These are phyloP conservation scores for Halictus ligatus DNA, from an alignment of 2,888 invertebrate genomes.

Conservation along the genomic window DNA sequence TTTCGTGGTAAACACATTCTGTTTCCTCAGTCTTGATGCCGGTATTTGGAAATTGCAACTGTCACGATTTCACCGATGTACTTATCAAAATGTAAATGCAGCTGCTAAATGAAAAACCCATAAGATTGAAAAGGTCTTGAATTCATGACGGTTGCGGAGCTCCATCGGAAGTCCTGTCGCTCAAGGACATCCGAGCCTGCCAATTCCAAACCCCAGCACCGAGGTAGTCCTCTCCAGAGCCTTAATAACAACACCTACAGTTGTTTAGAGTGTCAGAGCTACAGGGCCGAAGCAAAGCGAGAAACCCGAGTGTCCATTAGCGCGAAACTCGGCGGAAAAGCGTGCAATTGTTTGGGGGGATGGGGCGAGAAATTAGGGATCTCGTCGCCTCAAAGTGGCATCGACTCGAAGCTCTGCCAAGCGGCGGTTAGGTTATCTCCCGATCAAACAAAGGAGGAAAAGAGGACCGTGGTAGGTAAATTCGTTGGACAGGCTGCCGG, in stretches of 20 bases:
- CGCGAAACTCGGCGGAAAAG: background rate
- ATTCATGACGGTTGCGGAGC: too few relatives aligned
- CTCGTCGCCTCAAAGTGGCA: background rate
- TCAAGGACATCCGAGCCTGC: background rate
- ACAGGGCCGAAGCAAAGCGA: background rate
- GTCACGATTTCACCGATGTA: too few relatives aligned
- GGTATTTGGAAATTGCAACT: too few relatives aligned
- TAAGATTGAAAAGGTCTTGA: too few relatives aligned
- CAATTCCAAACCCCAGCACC: background rate
- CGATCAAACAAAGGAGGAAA: background rate
- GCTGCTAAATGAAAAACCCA: too few relatives aligned
- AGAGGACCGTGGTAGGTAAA: background rate
- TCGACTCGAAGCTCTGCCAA: background rate
- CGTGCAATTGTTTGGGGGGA: background rate
- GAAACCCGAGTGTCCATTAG: background rate
- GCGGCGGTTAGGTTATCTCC: background rate
- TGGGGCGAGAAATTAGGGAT: background rate
- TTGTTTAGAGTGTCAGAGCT: background rate
- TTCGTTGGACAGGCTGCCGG: background rate
- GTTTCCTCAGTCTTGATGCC: background rate
- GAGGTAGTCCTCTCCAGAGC: background rate
- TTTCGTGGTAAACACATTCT: background rate
- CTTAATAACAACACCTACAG: background rate
- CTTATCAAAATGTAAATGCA: too few relatives aligned
- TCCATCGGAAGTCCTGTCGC: too few relatives aligned